Evolutionary conservation across 2,113 vertebrate species (phyloP).

Genomic region (Spilogale gracilis): DNA sequence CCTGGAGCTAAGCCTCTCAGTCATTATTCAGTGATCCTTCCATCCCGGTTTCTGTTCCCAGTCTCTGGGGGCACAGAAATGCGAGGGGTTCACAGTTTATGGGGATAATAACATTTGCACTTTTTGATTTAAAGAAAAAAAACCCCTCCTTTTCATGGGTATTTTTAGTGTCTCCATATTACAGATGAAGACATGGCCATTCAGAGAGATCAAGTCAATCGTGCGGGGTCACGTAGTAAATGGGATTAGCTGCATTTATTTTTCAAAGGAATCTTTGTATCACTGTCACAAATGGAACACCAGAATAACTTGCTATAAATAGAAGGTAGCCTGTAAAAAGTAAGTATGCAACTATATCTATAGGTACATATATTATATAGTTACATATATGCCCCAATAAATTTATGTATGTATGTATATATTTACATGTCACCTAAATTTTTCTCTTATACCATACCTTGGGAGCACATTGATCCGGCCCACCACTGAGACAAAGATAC

Average conservation of each 20-base stretch:
- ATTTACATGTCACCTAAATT: not conserved
- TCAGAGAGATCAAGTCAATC: slow-evolving; percentile 45
- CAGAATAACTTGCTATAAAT: slow-evolving; percentile 48
- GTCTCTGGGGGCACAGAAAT: not conserved
- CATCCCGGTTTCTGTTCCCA: not conserved
- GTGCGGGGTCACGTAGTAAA: slow-evolving; percentile 48
- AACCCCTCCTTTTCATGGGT: not conserved
- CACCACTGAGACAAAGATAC: not conserved
- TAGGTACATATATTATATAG: not conserved
- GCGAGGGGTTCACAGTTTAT: not conserved
- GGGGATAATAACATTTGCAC: not conserved
- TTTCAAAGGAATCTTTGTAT: slow-evolving; percentile 57
- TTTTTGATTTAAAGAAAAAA: slow-evolving; percentile 14
- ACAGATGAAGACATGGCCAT: not conserved
- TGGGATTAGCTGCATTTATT: slow-evolving; percentile 51
- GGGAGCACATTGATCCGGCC: not conserved
- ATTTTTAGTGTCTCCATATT: slow-evolving; percentile 55
- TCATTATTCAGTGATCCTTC: not conserved
- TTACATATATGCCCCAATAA: not conserved
- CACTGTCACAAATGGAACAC: not conserved
- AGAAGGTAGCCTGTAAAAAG: slow-evolving; percentile 7
- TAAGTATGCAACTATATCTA: not conserved
- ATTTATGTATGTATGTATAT: not conserved
- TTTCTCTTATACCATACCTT: not conserved
- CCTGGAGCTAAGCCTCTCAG: not conserved